Evolutionary conservation across 2,113 vertebrate species (phyloP).

Genomic region (Cyrtonyx montezumae): DNA sequence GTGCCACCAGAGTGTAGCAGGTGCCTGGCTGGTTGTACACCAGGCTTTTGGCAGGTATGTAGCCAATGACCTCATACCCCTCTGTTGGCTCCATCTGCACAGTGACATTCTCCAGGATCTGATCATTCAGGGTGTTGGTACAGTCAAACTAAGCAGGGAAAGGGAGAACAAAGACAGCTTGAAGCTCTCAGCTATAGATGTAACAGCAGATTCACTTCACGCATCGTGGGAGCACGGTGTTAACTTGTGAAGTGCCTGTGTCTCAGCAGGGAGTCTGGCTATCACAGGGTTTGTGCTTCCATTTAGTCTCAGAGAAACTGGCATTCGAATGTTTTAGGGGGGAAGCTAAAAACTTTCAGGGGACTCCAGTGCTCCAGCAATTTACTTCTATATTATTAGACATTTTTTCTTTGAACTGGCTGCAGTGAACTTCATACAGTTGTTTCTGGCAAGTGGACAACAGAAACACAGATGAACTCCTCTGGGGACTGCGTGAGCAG

Average conservation of each 20-base stretch:
- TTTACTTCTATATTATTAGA: too few species aligned
- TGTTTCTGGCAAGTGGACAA: background rate
- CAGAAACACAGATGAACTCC: background rate
- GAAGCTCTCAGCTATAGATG: background rate
- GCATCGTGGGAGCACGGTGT: background rate
- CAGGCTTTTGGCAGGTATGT: constrained; percentile 77
- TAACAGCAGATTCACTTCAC: background rate
- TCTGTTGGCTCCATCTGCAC: constrained; percentile 87
- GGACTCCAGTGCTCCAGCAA: background rate
- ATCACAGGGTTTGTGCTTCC: background rate
- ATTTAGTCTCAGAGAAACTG: background rate
- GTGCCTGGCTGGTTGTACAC: constrained; percentile 84
- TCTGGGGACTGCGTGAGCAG: background rate
- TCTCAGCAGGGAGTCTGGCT: background rate
- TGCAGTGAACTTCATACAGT: background rate
- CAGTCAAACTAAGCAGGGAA: constrained; percentile 81
- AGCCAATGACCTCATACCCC: constrained; percentile 82
- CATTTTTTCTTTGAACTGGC: background rate
- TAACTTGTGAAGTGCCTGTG: background rate
- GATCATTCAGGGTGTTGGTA: constrained; percentile 83
- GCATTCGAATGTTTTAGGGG: background rate
- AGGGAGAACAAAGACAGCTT: background rate
- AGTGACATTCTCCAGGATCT: constrained; percentile 83
- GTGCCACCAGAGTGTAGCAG: constrained; percentile 81
- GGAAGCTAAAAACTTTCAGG: background rate